Evolutionary conservation across 2,888 invertebrate genomes (phyloP).

Genomic region (Erynnis tages): DNA sequence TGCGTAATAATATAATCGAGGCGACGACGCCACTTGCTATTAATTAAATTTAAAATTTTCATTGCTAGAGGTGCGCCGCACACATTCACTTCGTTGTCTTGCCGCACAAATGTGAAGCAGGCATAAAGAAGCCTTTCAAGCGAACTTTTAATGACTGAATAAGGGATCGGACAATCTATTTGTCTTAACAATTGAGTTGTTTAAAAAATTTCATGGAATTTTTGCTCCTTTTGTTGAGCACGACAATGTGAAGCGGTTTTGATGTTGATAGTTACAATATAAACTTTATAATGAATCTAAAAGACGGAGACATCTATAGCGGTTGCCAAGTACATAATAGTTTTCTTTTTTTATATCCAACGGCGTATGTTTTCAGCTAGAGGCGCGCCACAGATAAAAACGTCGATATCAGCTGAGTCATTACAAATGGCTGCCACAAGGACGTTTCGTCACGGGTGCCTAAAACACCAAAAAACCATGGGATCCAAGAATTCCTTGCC

Average conservation of each 20-base stretch:
- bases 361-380: constrained; percentile 19
- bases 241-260: too few species aligned
- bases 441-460: constrained; percentile 66
- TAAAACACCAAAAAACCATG: constrained; percentile 68
- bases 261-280: too few species aligned
- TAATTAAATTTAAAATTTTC: constrained; percentile 79
- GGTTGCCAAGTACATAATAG: too few species aligned
- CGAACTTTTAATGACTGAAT: constrained; percentile 1
- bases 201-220: too few species aligned
- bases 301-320: too few species aligned
- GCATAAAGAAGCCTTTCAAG: constrained; percentile 13
- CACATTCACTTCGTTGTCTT: constrained; percentile 39
- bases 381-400: constrained; percentile 17
- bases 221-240: too few species aligned
- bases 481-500: constrained; percentile 67
- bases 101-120: constrained; percentile 25
- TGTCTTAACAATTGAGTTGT: too few species aligned
- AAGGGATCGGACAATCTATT: background rate
- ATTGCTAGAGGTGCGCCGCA: constrained; percentile 49
- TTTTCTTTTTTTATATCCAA: too few species aligned
- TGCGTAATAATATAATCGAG: constrained; percentile 76
- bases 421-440: constrained; percentile 50
- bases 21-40: constrained; percentile 71
- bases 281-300: too few species aligned
- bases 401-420: constrained; percentile 51